Conservation (phyloP, 1,140 invertebrate species). For the Chrysomallon squamiferum region DNA sequence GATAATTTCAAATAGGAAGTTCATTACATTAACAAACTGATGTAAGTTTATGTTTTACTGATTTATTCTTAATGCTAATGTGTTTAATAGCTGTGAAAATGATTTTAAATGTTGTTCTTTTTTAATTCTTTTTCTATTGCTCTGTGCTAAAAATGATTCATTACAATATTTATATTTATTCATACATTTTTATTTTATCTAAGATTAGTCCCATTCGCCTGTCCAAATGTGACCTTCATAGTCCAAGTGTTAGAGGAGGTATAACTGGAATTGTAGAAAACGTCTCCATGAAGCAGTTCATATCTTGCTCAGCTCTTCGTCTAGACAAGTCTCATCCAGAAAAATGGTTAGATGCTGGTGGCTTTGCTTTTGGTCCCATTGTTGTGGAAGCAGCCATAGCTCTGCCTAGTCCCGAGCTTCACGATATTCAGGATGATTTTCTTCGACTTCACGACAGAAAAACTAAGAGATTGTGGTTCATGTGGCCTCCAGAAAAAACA, state of each 20-base stretch:
- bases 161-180: too few relatives aligned
- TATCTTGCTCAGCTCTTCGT: constrained; percentile 44
- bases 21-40: too few relatives aligned
- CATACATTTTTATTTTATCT: constrained; percentile 17
- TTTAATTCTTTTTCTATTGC: too few relatives aligned
- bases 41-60: too few relatives aligned
- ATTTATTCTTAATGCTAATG: too few relatives aligned
- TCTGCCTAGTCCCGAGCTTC: constrained; percentile 56
- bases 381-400: constrained; percentile 88
- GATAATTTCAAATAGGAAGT: too few relatives aligned
- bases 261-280: constrained; percentile 87
- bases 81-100: too few relatives aligned
- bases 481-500: constrained; percentile 79
- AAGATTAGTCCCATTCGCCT: constrained; percentile 84
- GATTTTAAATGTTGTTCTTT: too few relatives aligned
- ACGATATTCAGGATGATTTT: constrained; percentile 68
- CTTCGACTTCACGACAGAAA: constrained; percentile 87
- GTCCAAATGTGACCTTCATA: constrained; percentile 93
- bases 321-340: constrained; percentile 41
- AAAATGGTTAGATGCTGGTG: constrained; percentile 90
- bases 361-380: constrained; percentile 86
- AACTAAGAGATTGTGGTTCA: constrained; percentile 90
- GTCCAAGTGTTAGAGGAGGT: constrained; percentile 86
- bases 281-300: constrained; percentile 75
- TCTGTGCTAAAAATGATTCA: too few relatives aligned